Conservation (phyloP, 2,888 invertebrate genomes). For the Liopterus haemorrhoidalis region DNA sequence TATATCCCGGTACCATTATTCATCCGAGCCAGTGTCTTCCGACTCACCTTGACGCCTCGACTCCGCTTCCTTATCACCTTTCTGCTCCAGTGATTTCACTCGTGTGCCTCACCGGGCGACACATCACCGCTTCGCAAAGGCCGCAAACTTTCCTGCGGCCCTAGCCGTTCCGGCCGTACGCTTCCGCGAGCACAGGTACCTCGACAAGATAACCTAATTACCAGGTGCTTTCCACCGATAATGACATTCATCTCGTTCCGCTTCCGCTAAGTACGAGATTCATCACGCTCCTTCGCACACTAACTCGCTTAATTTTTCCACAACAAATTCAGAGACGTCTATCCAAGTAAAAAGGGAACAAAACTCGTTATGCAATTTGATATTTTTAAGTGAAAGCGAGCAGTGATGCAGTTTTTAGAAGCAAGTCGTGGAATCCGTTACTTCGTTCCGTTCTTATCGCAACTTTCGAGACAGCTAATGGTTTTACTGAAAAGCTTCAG, state of each 20-base stretch:
- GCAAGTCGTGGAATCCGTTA: too few relatives aligned
- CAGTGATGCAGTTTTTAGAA: too few relatives aligned
- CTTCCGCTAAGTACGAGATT: background rate
- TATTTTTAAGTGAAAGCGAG: too few relatives aligned
- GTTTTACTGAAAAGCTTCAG: slow-evolving; percentile 24
- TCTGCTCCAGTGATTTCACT: too few relatives aligned
- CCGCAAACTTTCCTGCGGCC: slow-evolving; percentile 40
- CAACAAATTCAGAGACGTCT: too few relatives aligned
- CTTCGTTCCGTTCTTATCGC: too few relatives aligned
- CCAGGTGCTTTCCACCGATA: slow-evolving; percentile 5
- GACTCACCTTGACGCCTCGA: too few relatives aligned
- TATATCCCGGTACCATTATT: too few relatives aligned
- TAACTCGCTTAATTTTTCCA: too few relatives aligned
- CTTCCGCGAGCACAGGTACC: background rate
- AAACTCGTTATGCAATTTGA: too few relatives aligned
- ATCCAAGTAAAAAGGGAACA: too few relatives aligned
- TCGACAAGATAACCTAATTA: slow-evolving; percentile 8
- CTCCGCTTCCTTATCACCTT: slow-evolving; percentile 45
- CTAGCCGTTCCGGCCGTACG: background rate
- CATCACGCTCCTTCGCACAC: background rate
- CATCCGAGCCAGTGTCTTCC: too few relatives aligned
- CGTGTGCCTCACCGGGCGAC: slow-evolving; percentile 39
- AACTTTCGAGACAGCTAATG: slow-evolving; percentile 12
- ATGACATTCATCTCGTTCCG: slow-evolving; percentile 1
- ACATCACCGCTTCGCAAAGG: slow-evolving; percentile 36